Base-by-base conservation (phyloP, 2,888 invertebrate genomes). In the Drosophila fungiperda region DNA sequence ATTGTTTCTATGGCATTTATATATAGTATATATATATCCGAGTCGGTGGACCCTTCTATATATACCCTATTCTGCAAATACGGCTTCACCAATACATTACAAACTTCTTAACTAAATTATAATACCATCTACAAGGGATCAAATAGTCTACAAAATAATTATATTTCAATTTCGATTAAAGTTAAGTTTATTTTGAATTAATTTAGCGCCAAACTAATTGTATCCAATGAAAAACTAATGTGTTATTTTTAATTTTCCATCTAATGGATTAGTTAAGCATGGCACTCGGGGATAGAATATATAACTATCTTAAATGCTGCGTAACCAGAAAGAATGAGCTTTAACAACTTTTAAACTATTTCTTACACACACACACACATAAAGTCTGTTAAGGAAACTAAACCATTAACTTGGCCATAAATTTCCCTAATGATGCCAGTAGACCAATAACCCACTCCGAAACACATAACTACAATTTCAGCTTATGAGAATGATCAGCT, bases 401-500 rank as follows among this genome's bases (percentile, higher is more conserved):
- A 73, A 59, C 82, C 86, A 85, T 82, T 89, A 87, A 80, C 68
- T 65, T 64, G 61, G 62, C 58, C 69, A 72, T 76, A 71, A 84
- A 73, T 82, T 77, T 36, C 55, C 74, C 85, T 90, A 85, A 85
- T 82, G 85, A 89, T 72, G 74, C 53, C 61, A 53, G 42, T 59
- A 32, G 45, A 45, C 53, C 45, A 78, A 52, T 49, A 68, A 20
- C 40, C 45, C 48, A 64, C 49, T 53, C 49, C 36, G n/a, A 36
- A 45, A 17, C 42, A 6, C 4, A 45, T 23, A 23, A 23, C 15
- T 58, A 42, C 49, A 33, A 52, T 42, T 68, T 48, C 20, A 33
- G 29, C 49, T 38, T 33, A 63, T 15, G 15, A 4, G 8, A 64
- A 76, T 76, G 53, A 35, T 38, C 48, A 66, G 55, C 49, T 79